Conservation (phyloP, 1,140 invertebrate genomes). For the Halyomorpha halys region DNA sequence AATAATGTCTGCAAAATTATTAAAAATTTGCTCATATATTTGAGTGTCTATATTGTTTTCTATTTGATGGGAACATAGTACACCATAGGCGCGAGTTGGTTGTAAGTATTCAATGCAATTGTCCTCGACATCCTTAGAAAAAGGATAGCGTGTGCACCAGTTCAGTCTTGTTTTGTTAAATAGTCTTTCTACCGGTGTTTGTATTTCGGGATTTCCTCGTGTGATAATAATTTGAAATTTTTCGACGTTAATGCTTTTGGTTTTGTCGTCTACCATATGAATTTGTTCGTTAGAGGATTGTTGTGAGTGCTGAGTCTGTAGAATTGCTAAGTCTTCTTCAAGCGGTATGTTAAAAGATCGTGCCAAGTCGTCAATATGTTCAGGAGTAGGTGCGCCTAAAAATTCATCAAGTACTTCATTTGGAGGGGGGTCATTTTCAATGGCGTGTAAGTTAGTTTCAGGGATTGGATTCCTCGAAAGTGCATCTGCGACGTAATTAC, state of each 20-base stretch:
- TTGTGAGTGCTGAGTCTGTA: not conserved
- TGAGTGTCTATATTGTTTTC: too few relatives aligned
- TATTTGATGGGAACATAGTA: constrained; percentile 11
- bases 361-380: not conserved
- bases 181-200: not conserved
- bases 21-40: too few relatives aligned
- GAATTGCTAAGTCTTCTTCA: too few relatives aligned
- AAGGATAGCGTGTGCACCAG: too few relatives aligned
- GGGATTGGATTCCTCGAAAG: not conserved
- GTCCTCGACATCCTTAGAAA: too few relatives aligned
- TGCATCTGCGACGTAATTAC: constrained; percentile 33
- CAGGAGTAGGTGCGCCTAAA: too few relatives aligned
- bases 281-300: not conserved
- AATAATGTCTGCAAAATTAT: too few relatives aligned
- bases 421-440: not conserved
- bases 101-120: not conserved
- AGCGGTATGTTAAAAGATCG: not conserved
- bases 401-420: not conserved
- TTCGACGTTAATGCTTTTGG: not conserved
- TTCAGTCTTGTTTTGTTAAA: not conserved
- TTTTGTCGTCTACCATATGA: not conserved
- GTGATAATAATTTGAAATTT: not conserved
- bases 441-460: too few relatives aligned
- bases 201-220: not conserved
- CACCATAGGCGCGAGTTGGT: constrained; percentile 4